Conservation (phyloP, 2,113 vertebrate genomes). For the Arenaria interpres region DNA sequence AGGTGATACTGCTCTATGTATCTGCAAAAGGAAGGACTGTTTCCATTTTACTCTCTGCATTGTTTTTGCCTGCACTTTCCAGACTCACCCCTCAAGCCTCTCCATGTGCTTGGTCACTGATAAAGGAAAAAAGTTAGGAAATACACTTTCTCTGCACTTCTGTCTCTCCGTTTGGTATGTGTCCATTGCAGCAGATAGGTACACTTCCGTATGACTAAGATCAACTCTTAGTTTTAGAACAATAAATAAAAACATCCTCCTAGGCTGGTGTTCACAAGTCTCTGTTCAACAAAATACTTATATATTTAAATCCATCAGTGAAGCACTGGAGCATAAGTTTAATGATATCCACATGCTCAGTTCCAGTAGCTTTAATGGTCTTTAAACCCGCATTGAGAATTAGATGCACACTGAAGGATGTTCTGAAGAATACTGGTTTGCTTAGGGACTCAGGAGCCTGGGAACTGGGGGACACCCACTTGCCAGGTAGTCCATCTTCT, state of each 20-base stretch:
- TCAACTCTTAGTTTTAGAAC: not conserved
- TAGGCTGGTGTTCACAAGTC: not conserved
- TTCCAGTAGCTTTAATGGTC: not conserved
- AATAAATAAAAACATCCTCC: not conserved
- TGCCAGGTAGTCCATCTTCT: not conserved
- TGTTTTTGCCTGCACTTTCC: conserved; percentile 20
- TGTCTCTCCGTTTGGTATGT: not conserved
- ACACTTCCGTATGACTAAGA: not conserved
- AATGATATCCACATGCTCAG: not conserved
- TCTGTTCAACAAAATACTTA: not conserved
- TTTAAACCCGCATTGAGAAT: not conserved
- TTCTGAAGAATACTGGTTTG: not conserved
- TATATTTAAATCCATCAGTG: not conserved
- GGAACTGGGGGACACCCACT: not conserved
- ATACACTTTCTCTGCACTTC: not conserved
- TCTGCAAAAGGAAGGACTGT: not conserved
- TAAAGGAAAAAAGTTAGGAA: not conserved
- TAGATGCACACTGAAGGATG: not conserved
- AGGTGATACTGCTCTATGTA: not conserved
- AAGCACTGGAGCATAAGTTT: not conserved
- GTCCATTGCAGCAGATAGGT: not conserved
- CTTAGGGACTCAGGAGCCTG: not conserved
- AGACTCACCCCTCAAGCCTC: not conserved
- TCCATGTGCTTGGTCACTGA: not conserved
- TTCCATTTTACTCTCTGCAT: not conserved